Evolutionary conservation across 2,888 invertebrate genomes (phyloP).

Genomic region (Hemicrepidius hirtus): DNA sequence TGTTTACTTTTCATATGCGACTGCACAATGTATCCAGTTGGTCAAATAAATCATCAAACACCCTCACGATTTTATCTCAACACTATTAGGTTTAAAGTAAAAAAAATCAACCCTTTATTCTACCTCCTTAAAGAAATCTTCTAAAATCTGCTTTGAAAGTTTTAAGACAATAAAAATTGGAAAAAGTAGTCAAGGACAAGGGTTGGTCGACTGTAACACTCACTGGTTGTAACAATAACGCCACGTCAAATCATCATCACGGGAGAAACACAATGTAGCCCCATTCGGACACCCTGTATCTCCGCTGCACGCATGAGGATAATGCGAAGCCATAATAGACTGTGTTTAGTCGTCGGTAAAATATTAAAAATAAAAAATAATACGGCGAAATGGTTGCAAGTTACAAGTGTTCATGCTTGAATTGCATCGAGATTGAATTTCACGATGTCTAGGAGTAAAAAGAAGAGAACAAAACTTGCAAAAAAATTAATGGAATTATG

Average conservation of each 20-base stretch:
- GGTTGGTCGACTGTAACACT: conserved; percentile 59
- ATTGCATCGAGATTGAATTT: conserved; percentile 46
- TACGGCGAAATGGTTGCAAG: conserved; percentile 48
- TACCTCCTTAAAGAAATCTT: no score
- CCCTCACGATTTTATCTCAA: neutral
- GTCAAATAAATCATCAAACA: conserved; percentile 61
- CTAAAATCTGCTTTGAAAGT: no score
- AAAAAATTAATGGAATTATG: conserved; percentile 28
- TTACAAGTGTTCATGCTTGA: conserved; percentile 51
- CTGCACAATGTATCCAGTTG: conserved; percentile 69
- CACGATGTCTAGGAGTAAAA: conserved; percentile 20
- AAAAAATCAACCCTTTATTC: neutral
- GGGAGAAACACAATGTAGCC: conserved; percentile 52
- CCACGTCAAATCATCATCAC: conserved; percentile 57
- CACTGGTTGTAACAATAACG: conserved; percentile 57
- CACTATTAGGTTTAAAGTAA: neutral
- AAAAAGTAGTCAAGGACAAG: neutral
- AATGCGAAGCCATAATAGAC: conserved; percentile 56
- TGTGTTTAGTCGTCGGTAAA: conserved; percentile 55
- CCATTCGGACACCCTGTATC: conserved; percentile 56
- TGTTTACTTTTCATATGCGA: conserved; percentile 72
- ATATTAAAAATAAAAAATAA: conserved; percentile 55
- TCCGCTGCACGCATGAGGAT: conserved; percentile 52
- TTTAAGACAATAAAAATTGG: neutral
- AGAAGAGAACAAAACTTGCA: conserved; percentile 15